Conservation (phyloP, 2,797 vertebrate species). For the Crenuchus spilurus region DNA sequence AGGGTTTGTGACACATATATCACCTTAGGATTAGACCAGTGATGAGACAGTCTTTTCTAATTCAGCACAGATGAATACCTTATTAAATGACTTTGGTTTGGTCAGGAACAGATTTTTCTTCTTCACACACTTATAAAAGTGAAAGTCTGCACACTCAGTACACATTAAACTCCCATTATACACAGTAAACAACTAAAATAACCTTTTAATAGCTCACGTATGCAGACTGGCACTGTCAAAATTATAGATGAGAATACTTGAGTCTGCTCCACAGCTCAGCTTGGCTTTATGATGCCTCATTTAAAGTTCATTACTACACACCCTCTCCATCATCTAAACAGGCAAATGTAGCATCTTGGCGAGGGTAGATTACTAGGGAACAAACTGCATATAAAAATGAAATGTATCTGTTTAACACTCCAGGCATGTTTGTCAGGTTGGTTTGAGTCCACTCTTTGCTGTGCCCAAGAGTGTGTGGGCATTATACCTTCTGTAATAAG, state of each 20-base stretch:
- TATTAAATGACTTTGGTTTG: constrained; percentile 15
- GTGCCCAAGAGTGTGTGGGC: neutral
- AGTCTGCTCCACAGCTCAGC: constrained; percentile 39
- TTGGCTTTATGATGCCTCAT: constrained; percentile 58
- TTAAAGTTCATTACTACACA: constrained; percentile 60
- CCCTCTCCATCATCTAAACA: constrained; percentile 47
- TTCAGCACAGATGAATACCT: too few relatives aligned
- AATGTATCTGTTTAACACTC: constrained; percentile 29
- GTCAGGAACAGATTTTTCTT: constrained; percentile 30
- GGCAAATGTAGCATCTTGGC: constrained; percentile 28
- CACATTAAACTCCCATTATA: constrained; percentile 49
- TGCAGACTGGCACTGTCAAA: constrained; percentile 47
- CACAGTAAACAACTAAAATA: constrained; percentile 55
- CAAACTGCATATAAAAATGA: constrained; percentile 21
- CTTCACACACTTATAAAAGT: constrained; percentile 41
- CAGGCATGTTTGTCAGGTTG: constrained; percentile 12
- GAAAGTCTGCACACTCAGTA: constrained; percentile 47
- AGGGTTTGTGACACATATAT: too few relatives aligned
- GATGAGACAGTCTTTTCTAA: too few relatives aligned
- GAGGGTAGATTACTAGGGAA: constrained; percentile 25
- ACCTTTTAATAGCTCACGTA: constrained; percentile 52
- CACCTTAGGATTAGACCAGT: too few relatives aligned
- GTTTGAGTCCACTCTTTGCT: neutral
- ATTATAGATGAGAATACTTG: constrained; percentile 51
- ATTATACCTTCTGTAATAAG: too few relatives aligned